Percentiles rank a stretch among this genome's conserved stretches.
These are phyloP conservation scores for Oophaga sylvatica DNA, from an alignment of 2,797 vertebrate species.

Conservation along the genomic window DNA sequence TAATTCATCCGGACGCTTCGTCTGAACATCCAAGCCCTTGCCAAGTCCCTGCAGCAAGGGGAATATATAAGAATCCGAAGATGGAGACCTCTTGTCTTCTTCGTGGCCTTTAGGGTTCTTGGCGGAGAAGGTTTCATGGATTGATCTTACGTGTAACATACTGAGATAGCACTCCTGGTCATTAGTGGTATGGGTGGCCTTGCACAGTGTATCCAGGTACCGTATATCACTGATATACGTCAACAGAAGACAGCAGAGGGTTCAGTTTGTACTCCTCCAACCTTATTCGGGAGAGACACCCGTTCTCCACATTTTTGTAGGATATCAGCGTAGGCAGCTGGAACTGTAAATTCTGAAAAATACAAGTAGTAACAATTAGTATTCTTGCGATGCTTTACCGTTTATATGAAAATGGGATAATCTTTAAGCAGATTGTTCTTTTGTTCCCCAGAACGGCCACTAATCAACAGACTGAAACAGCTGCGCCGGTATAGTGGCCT, in stretches of 20 bases:
- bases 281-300: slow-evolving; percentile 67
- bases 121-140: not conserved
- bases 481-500: too few relatives aligned
- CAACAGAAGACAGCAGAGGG: slow-evolving; percentile 19
- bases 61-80: not conserved
- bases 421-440: not conserved
- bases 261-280: slow-evolving; percentile 64
- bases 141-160: not conserved
- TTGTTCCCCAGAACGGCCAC: not conserved
- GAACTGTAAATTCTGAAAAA: slow-evolving; percentile 73
- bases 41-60: slow-evolving; percentile 29
- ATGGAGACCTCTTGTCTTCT: not conserved
- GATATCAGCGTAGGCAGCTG: slow-evolving; percentile 78
- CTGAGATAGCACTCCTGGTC: not conserved
- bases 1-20: slow-evolving; percentile 20
- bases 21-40: slow-evolving; percentile 13
- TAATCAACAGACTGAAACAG: too few relatives aligned
- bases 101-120: slow-evolving; percentile 5
- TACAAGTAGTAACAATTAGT: slow-evolving; percentile 5
- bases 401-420: not conserved
- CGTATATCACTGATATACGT: slow-evolving; percentile 14
- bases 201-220: slow-evolving; percentile 30
- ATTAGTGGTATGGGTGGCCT: slow-evolving; percentile 39
- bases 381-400: not conserved
- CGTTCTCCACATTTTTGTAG: slow-evolving; percentile 77